Base-by-base conservation (phyloP, 2,797 vertebrate genomes). In the Merluccius polli region DNA sequence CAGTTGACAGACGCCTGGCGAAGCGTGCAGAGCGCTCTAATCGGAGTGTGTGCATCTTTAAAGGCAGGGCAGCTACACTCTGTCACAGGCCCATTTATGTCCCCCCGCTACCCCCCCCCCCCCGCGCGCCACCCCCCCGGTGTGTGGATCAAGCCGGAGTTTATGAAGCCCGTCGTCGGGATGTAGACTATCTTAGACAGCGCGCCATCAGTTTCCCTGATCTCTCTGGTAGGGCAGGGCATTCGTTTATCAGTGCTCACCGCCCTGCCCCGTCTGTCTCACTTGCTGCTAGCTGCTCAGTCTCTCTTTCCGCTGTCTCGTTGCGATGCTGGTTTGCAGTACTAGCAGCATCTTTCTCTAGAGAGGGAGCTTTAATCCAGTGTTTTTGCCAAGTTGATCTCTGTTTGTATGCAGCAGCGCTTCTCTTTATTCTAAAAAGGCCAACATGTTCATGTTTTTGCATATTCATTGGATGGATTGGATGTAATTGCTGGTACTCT, bases 11-110 rank as follows among this genome's bases (percentile, higher is more conserved):
- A 79, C 70, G 72, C 41, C 80, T n/a, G 48, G 73, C 82, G 27
- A 88, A 91, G 88, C 71, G 84, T 73, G 77, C 79, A 78, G 73
- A 79, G 78, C 71, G 52, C 59, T 73, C 85, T 89, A 89, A 87
- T 82, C 78, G 84, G 15, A 12, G n/a, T 71, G 75, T 82, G 76
- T 84, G 83, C 82, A 59, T 81, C 80, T 84, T 73, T 81, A 82
- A 82, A 82, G 31, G 36, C 44, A 81, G 81, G 74, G 75, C 73
- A 81, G 80, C 35, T 77, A 69, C 32, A 63, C 75, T 79, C 84
- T 71, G 84, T 83, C 78, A 41, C 38, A 41, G 38, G 38, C 12
- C 38, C 38, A 13, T 13, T 16, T 15, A 15, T 13, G 15, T 12
- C 12, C 16, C 38, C 38, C 38, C 38, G n/a, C n/a, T n/a, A 16